Base-by-base conservation (phyloP, 2,888 invertebrate genomes). In the Tineola bisselliella region DNA sequence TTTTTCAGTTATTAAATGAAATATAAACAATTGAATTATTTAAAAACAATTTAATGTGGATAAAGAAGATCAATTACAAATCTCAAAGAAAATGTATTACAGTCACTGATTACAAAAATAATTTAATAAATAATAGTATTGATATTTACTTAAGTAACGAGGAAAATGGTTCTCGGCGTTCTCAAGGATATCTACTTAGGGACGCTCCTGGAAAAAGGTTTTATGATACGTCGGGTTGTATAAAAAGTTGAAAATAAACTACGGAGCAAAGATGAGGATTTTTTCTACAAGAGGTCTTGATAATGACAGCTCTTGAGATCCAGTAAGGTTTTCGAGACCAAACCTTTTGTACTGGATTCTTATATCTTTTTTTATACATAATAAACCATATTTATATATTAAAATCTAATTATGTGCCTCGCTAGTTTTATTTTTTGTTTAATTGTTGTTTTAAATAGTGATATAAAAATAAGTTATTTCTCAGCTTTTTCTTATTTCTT, bases 281-380 rank as follows among this genome's bases (percentile, higher is more conserved):
- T n/a, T 38, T 76, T 72, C 75, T 70, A 68, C 66, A 63, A 68
- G 66, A 70, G 71, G 70, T 70, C 70, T 70, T 69, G 70, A 71
- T 77, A 77, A 77, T 74, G 74, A 74, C 73, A 70, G 67, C 70
- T 66, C 75, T 75, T 69, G 71, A 76, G 31, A 18, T 48, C 13
- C 48, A 5, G 48, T 18, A 15, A 10, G 48, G 25, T 25, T 38
- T n/a, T 10, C 10, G 48, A 15, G 48, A 48, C 48, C 10, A 17
- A 48, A 48, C 12, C 56, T 56, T 56, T 56, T 56, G 56, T 56
- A 25, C 56, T 17, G 48, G 18, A 15, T 4, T 48, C n/a, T 8
- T 48, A 11, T 13, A 18, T 48, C 10, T 2, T 48, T 48, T 6
- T 48, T n/a, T n/a, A n/a, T n/a, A n/a, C n/a, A n/a, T n/a, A n/a